Conservation (phyloP, 1,140 invertebrate genomes). For the Euschistus heros region DNA sequence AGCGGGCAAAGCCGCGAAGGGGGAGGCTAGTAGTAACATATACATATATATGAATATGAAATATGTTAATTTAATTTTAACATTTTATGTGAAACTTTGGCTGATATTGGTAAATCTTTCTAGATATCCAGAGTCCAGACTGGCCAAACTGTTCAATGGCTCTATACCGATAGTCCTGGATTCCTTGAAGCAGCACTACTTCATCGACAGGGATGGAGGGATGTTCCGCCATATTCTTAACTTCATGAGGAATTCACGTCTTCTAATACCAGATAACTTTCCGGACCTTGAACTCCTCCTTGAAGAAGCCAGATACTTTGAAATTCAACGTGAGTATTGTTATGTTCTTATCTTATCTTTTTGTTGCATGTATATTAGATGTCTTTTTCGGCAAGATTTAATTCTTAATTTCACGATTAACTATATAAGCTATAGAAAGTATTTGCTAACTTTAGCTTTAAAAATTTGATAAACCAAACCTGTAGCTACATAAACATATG, state of each 20-base stretch:
- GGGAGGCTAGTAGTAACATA: no score
- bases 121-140: slow-evolving; percentile 83
- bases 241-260: slow-evolving; percentile 81
- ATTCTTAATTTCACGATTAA: no score
- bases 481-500: no score
- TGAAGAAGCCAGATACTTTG: slow-evolving; percentile 87
- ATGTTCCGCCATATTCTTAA: slow-evolving; percentile 95
- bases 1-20: no score
- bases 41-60: no score
- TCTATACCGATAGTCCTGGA: slow-evolving; percentile 92
- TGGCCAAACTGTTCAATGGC: slow-evolving; percentile 92
- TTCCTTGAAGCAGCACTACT: slow-evolving; percentile 94
- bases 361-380: no score
- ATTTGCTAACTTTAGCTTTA: no score
- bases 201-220: slow-evolving; percentile 89
- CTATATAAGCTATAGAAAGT: no score
- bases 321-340: slow-evolving; percentile 66
- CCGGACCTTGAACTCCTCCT: slow-evolving; percentile 77
- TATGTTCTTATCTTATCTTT: no score
- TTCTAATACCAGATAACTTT: slow-evolving; percentile 80
- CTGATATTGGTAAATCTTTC: slow-evolving; percentile 29
- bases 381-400: no score
- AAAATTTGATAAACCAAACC: no score
- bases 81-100: background rate
- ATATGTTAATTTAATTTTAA: background rate